phyloP scores from a whole-genome alignment of 2,797 vertebrate species.

The Ptychobarbus kaznakovi region DNA sequence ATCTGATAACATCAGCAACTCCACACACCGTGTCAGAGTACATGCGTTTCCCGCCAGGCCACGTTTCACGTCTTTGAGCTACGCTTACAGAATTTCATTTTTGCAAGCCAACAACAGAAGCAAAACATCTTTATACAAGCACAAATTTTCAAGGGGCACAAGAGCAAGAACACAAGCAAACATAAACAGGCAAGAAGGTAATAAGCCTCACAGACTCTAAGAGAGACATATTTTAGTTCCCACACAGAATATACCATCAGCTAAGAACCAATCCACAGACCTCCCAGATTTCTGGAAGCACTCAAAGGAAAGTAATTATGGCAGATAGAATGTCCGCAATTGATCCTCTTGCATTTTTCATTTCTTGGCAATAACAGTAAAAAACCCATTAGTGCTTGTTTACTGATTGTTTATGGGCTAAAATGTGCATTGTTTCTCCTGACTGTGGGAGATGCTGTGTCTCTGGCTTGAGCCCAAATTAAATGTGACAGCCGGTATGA shows the following conservation, averaged over 20 bases:
- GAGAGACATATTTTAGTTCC: slow-evolving; percentile 33
- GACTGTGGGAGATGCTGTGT: slow-evolving; percentile 57
- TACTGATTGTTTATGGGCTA: slow-evolving; percentile 63
- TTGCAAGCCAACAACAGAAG: slow-evolving; percentile 5
- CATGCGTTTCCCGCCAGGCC: background rate
- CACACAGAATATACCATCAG: slow-evolving; percentile 29
- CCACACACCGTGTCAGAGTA: background rate
- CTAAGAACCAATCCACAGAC: slow-evolving; percentile 32
- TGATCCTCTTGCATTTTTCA: slow-evolving; percentile 64
- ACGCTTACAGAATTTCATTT: background rate
- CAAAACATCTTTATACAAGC: slow-evolving; percentile 22
- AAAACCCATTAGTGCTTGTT: slow-evolving; percentile 70
- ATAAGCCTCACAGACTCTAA: slow-evolving; percentile 15
- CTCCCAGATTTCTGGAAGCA: slow-evolving; percentile 66
- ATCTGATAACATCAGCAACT: slow-evolving; percentile 10
- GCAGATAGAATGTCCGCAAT: slow-evolving; percentile 71
- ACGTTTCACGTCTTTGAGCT: background rate
- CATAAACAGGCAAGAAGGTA: slow-evolving; percentile 13
- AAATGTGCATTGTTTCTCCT: slow-evolving; percentile 62
- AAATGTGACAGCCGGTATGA: slow-evolving; percentile 66
- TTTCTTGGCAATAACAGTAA: slow-evolving; percentile 74
- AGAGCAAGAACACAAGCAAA: slow-evolving; percentile 14
- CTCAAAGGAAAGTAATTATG: slow-evolving; percentile 75
- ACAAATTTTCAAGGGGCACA: background rate
- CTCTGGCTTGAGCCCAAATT: slow-evolving; percentile 64